Percentiles rank a stretch among this genome's conserved stretches.
Evolutionary conservation across 2,113 vertebrate species (phyloP).

Genomic region (Psittacula cyanocephala): DNA sequence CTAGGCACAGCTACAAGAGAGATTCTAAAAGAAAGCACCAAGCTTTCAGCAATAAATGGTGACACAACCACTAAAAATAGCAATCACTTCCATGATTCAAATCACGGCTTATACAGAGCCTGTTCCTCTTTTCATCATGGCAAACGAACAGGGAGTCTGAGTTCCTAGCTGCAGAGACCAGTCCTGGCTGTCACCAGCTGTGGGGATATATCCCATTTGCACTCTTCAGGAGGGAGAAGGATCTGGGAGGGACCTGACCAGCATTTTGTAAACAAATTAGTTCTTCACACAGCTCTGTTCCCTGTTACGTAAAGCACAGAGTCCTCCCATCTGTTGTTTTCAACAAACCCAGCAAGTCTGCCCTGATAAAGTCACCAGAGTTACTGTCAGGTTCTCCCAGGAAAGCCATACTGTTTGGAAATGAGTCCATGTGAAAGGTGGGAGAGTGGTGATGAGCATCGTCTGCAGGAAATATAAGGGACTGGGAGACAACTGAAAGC

Average conservation of each 20-base stretch:
- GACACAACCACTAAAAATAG: neutral
- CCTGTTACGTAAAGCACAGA: neutral
- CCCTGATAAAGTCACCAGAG: neutral
- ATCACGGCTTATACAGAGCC: accelerated
- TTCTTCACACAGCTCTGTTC: neutral
- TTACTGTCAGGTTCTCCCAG: neutral
- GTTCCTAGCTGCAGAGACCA: neutral
- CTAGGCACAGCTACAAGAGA: neutral
- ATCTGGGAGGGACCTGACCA: neutral
- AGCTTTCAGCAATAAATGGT: neutral
- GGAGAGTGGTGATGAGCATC: neutral
- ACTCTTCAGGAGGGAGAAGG: neutral
- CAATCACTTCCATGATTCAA: neutral
- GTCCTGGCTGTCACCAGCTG: neutral
- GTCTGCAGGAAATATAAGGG: neutral
- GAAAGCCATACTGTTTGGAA: neutral
- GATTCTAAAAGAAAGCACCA: neutral
- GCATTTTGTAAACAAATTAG: neutral
- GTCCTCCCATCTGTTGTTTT: neutral
- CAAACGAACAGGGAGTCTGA: neutral
- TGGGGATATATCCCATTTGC: neutral
- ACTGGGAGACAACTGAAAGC: neutral
- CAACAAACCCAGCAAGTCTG: neutral
- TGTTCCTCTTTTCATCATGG: neutral
- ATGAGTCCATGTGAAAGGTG: neutral